A percentile compares a stretch with the other conserved stretches of the same genome.
phyloP scores from a whole-genome alignment of 1,140 invertebrate genomes.

The Heterodera carotae region DNA sequence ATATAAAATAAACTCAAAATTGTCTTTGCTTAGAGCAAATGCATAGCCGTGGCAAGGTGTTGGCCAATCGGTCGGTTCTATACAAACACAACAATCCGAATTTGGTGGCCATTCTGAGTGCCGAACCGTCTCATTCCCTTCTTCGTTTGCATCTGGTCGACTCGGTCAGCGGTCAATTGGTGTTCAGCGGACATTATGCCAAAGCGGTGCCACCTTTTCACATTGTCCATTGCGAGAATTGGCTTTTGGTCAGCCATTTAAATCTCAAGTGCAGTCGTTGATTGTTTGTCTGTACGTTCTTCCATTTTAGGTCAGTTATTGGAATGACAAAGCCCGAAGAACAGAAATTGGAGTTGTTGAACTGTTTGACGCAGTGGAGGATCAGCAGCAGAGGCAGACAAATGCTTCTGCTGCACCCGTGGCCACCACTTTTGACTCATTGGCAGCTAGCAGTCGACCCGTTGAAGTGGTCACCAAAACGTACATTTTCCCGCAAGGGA shows the following conservation, averaged over 20 bases:
- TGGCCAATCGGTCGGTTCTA: conserved; percentile 89
- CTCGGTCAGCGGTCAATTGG: conserved; percentile 77
- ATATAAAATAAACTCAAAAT: too few relatives aligned
- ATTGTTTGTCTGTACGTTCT: conserved; percentile 31
- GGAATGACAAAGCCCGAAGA: conserved; percentile 86
- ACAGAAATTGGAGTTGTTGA: conserved; percentile 88
- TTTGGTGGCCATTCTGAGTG: conserved; percentile 82
- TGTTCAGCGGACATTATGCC: conserved; percentile 69
- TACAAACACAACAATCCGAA: conserved; percentile 99
- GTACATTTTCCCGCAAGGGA: conserved; percentile 82
- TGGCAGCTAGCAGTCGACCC: conserved; percentile 71
- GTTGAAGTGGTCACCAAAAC: conserved; percentile 83
- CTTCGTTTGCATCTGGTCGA: conserved; percentile 79
- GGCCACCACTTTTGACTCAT: conserved; percentile 73
- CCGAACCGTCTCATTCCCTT: conserved; percentile 74
- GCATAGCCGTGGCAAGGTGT: conserved; percentile 90
- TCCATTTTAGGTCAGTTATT: conserved; percentile 78
- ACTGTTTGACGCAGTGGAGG: conserved; percentile 76
- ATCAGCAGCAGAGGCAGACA: conserved; percentile 34
- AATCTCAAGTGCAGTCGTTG: too few relatives aligned
- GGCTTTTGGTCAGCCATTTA: conserved; percentile 74
- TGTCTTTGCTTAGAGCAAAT: conserved; percentile 75
- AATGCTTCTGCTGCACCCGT: conserved; percentile 25
- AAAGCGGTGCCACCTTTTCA: conserved; percentile 78
- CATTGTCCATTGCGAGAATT: conserved; percentile 94